phyloP scores from a whole-genome alignment of 2,888 invertebrate genomes.

The Tillus elongatus region DNA sequence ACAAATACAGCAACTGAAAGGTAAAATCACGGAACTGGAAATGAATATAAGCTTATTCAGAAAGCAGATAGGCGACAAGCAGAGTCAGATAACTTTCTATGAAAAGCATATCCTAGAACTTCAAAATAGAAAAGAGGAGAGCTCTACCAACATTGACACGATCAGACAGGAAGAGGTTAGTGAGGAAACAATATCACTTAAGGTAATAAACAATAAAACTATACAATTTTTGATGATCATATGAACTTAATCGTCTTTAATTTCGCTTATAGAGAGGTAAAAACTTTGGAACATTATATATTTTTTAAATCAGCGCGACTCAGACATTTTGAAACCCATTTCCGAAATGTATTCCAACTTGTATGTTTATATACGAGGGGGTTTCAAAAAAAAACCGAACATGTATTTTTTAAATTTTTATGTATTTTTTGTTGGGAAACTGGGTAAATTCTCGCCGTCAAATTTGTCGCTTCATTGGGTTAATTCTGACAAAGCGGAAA shows the following conservation, averaged over 20 bases:
- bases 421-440: no score
- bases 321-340: no score
- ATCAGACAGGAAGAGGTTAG: constrained; percentile 11
- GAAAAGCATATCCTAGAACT: constrained; percentile 37
- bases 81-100: constrained; percentile 37
- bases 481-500: no score
- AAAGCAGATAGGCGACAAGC: constrained; percentile 36
- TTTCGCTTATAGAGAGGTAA: constrained; percentile 1
- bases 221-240: neutral
- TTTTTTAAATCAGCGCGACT: no score
- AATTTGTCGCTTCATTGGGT: no score
- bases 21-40: constrained; percentile 32
- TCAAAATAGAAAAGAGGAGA: constrained; percentile 28
- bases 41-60: constrained; percentile 32
- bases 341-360: no score
- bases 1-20: constrained; percentile 27
- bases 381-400: no score
- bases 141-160: constrained; percentile 12
- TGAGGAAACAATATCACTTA: constrained; percentile 25
- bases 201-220: constrained; percentile 19
- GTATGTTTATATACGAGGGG: no score
- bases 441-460: no score
- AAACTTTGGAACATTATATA: no score
- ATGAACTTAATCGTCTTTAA: no score
- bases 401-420: no score